phyloP scores from a whole-genome alignment of 1,140 invertebrate species.

The Eriosoma lanigerum region DNA sequence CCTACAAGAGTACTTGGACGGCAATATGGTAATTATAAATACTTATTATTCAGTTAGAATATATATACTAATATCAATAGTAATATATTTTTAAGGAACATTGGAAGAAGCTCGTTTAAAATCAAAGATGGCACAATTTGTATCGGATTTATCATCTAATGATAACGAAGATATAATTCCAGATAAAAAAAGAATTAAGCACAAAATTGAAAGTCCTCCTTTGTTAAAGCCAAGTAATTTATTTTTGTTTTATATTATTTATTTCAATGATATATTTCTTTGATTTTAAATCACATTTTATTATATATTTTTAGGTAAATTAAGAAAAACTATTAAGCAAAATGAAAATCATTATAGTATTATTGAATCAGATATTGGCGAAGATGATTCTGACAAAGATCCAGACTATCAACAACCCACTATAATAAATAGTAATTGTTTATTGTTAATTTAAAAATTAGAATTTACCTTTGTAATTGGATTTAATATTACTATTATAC shows the following conservation, averaged over 20 bases:
- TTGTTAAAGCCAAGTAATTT: neutral
- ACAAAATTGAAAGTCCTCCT: neutral
- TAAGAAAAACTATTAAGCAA: neutral
- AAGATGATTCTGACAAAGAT: neutral
- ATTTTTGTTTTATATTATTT: no score
- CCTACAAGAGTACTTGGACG: neutral
- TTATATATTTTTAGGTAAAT: neutral
- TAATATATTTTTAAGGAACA: neutral
- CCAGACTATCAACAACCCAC: neutral
- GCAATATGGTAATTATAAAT: neutral
- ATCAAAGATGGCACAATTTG: neutral
- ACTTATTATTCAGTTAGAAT: neutral
- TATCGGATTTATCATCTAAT: neutral
- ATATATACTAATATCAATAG: neutral
- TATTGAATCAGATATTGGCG: neutral
- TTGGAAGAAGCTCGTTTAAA: neutral
- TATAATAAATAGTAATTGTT: neutral
- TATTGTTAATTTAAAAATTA: no score
- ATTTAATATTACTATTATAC: no score
- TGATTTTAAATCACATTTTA: neutral
- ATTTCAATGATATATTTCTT: no score
- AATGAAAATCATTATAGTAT: no score
- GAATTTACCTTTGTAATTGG: no score
- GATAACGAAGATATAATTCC: neutral
- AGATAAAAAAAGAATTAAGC: neutral